Conservation (phyloP, 2,797 vertebrate species). For the Crenuchus spilurus region DNA sequence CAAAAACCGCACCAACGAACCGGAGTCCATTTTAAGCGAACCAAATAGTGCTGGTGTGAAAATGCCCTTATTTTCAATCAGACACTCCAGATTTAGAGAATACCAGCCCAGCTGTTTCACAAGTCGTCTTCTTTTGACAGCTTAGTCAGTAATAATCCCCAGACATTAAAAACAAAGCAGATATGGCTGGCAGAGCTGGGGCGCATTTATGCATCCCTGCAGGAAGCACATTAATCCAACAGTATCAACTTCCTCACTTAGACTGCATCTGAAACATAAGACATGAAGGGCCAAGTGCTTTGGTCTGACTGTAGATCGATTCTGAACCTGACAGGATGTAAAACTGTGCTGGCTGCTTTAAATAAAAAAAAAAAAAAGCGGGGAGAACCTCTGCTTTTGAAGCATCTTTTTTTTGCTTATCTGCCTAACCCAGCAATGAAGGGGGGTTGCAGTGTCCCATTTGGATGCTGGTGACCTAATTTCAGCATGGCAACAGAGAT, state of each 20-base stretch:
- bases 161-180: conserved; percentile 14
- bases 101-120: background rate
- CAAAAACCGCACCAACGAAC: too few species aligned
- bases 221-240: conserved; percentile 16
- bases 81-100: background rate
- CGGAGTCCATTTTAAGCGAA: too few species aligned
- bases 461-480: conserved; percentile 63
- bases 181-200: background rate
- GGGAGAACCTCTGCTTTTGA: conserved; percentile 11
- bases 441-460: conserved; percentile 49
- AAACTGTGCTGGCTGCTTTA: background rate
- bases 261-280: background rate
- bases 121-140: background rate
- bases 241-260: background rate
- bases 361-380: background rate
- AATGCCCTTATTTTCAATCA: background rate
- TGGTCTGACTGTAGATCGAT: conserved; percentile 1
- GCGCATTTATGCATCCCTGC: background rate
- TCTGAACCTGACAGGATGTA: background rate
- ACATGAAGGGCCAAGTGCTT: background rate
- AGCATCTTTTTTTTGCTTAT: conserved; percentile 20
- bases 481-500: conserved; percentile 49
- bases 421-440: conserved; percentile 19
- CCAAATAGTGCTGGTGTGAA: too few species aligned
- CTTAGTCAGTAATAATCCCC: conserved; percentile 9